Base-by-base conservation (phyloP, 1,140 invertebrate species). In the Batillaria attramentaria region DNA sequence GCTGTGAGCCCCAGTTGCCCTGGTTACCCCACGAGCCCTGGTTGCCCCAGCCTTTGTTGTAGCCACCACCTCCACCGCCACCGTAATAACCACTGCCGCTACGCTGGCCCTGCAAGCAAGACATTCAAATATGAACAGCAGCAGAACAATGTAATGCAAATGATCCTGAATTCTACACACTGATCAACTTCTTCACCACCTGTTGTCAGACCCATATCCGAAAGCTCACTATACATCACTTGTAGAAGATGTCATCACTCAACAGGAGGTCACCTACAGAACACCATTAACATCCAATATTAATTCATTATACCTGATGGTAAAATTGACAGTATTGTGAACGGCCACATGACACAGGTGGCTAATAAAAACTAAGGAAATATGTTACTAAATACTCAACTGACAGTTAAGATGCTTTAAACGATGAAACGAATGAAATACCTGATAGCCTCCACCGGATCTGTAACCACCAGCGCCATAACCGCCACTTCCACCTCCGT, bases 361-460 rank as follows among this genome's bases (percentile, higher is more conserved):
- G 13, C 10, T 66, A 10, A 66, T 13, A 35, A 8, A 18, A n/a
- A 33, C 8, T 33, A 3, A 69, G 35, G 6, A 42, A 8, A 43
- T 1, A 10, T 50, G 35, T n/a, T 3, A 2, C 8, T 6, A 72
- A 20, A 16, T 50, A 10, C 18, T 43, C 50, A 43, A 43, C 37
- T 16, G 28, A 1, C 18, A 16, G 28, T 72, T 28, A 39, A 16
- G 10, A 13, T 28, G 8, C 10, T 66, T 18, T 66, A 13, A 66
- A 10, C 31, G 20, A 66, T 66, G 10, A 18, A 16, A 18, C 33
- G 28, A 42, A 39, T 13, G 6, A 79, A 24, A 31, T 46, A 79
- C 78, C 77, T 77, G 70, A 57, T 73, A 72, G 24, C 68, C 50
- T 42, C 78, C 69, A 10, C 78, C 70, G 20, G 66, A 43, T 46